These are phyloP conservation scores for Oxyscelio sp. DNA, from an alignment of 2,888 invertebrate genomes.

Conservation along the genomic window DNA sequence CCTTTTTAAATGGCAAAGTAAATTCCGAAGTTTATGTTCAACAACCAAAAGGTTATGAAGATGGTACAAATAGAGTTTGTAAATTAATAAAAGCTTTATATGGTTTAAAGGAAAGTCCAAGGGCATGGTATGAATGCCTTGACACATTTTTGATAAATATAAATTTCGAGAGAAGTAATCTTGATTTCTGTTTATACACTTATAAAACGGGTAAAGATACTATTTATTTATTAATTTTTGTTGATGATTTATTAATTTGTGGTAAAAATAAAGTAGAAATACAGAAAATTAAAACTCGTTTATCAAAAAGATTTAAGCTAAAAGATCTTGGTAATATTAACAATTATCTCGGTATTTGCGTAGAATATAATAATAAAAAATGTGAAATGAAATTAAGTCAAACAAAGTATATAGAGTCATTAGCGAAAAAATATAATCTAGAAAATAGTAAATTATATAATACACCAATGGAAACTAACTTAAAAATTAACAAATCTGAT, in stretches of 20 bases:
- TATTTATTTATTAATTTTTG: neutral
- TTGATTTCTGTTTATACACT: conserved; percentile 38
- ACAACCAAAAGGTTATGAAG: conserved; percentile 58
- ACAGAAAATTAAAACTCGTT: conserved; percentile 24
- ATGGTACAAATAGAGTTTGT: conserved; percentile 47
- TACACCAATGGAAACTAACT: conserved; percentile 48
- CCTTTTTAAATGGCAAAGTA: conserved; percentile 67
- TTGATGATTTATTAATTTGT: conserved; percentile 1
- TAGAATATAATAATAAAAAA: conserved; percentile 18
- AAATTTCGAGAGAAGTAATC: conserved; percentile 43
- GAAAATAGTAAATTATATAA: conserved; percentile 28
- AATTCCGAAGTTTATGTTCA: conserved; percentile 52
- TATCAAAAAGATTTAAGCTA: conserved; percentile 40
- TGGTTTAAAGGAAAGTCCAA: conserved; percentile 73
- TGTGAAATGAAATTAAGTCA: conserved; percentile 12
- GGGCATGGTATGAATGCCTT: conserved; percentile 74
- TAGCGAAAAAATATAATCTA: conserved; percentile 17
- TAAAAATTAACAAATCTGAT: conserved; percentile 22
- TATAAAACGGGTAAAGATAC: neutral
- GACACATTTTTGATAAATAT: conserved; percentile 58
- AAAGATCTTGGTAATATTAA: conserved; percentile 36
- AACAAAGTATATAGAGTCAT: conserved; percentile 13
- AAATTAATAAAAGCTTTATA: conserved; percentile 73
- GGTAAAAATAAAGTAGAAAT: conserved; percentile 5
- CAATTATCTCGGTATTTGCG: conserved; percentile 27